These are phyloP conservation scores for Cacoxenus indagator DNA, from an alignment of 2,888 invertebrate species.

Conservation along the genomic window DNA sequence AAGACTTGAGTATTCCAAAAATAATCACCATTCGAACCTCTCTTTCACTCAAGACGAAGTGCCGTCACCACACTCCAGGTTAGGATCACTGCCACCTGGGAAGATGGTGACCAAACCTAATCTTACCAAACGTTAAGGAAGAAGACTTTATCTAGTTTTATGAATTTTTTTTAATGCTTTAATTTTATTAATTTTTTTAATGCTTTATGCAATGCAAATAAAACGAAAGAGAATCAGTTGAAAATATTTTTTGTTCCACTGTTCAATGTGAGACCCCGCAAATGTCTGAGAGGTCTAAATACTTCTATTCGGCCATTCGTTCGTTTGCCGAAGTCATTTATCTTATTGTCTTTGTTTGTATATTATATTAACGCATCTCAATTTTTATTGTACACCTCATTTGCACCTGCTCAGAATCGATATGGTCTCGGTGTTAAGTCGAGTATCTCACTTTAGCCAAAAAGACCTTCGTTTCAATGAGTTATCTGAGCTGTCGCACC, in stretches of 20 bases:
- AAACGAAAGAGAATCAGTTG: no score
- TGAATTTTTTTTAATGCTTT: background rate
- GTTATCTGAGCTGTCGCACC: background rate
- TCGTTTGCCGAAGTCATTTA: background rate
- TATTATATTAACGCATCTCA: constrained; percentile 1
- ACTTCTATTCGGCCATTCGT: background rate
- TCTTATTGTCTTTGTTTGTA: background rate
- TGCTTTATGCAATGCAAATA: background rate
- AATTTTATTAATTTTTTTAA: background rate
- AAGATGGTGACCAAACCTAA: constrained; percentile 23
- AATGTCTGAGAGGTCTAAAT: no score
- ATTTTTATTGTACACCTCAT: constrained; percentile 1
- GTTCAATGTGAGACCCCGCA: no score
- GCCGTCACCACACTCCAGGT: constrained; percentile 11
- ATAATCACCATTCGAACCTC: background rate
- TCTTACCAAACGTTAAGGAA: background rate
- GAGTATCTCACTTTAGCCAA: background rate
- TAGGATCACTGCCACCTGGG: constrained; percentile 34
- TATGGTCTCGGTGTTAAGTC: background rate
- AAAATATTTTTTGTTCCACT: no score
- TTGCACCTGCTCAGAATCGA: no score
- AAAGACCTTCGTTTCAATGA: background rate
- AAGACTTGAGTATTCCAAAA: no score
- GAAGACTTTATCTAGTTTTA: background rate
- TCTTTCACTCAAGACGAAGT: background rate